Evolutionary conservation across 2,797 vertebrate genomes (phyloP).

Genomic region (Siniperca obscura): DNA sequence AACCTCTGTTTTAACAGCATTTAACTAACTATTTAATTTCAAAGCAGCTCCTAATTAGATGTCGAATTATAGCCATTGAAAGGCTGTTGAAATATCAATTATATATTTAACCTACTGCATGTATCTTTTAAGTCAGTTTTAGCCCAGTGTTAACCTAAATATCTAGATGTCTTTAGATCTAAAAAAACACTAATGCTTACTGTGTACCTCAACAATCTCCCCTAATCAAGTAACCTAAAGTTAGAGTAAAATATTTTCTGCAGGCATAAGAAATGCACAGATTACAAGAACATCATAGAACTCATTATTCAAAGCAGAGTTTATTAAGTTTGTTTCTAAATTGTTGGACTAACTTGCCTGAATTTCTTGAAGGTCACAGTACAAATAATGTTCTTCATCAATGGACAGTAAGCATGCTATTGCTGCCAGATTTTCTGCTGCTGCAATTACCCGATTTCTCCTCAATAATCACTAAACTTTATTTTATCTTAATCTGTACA

Average conservation of each 20-base stretch:
- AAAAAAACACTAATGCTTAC: not conserved
- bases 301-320: not conserved
- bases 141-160: not conserved
- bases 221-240: not conserved
- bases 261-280: not conserved
- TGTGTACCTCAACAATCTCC: not conserved
- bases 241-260: slow-evolving; percentile 10
- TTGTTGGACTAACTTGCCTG: not conserved
- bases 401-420: not conserved
- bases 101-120: not conserved
- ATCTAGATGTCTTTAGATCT: not conserved
- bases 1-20: not conserved
- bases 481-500: slow-evolving; percentile 9
- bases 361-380: not conserved
- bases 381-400: slow-evolving; percentile 6
- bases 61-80: not conserved
- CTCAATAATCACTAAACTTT: slow-evolving; percentile 8
- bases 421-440: not conserved
- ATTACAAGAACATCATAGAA: not conserved
- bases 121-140: not conserved
- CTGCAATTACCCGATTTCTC: slow-evolving; percentile 10
- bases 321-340: not conserved
- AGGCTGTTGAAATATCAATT: not conserved
- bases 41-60: not conserved
- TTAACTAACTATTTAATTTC: not conserved